Conservation (phyloP, 1,140 invertebrate species). For the Cotesia chilonis region DNA sequence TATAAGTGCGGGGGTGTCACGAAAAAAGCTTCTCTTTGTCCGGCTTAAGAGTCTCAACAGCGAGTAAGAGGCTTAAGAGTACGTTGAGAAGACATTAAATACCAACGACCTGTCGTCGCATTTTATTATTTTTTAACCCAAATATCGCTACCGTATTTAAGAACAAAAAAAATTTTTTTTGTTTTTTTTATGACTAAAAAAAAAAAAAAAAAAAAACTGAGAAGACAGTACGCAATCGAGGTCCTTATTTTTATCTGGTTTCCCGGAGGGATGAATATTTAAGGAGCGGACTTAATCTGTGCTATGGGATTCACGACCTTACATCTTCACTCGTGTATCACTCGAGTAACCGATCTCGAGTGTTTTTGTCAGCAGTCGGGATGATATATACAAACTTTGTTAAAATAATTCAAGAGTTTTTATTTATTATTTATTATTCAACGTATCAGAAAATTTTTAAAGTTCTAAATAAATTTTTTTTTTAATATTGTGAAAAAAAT, state of each 20-base stretch:
- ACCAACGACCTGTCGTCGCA: slow-evolving; percentile 23
- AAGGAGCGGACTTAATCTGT: slow-evolving; percentile 60
- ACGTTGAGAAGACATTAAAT: slow-evolving; percentile 42
- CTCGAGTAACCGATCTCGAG: slow-evolving; percentile 37
- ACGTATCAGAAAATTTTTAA: slow-evolving; percentile 3
- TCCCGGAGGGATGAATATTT: slow-evolving; percentile 62
- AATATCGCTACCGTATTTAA: too few species aligned
- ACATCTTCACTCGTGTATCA: slow-evolving; percentile 55
- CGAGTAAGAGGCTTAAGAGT: slow-evolving; percentile 63
- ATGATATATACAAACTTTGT: neutral
- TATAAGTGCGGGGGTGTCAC: slow-evolving; percentile 18
- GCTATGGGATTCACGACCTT: slow-evolving; percentile 55
- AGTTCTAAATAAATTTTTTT: neutral
- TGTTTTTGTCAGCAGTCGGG: slow-evolving; percentile 11
- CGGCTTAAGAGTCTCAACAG: slow-evolving; percentile 61
- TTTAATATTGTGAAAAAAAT: neutral
- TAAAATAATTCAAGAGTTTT: too few species aligned
- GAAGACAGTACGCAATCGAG: slow-evolving; percentile 36
- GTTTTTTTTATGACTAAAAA: slow-evolving; percentile 7
- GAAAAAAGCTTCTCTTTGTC: slow-evolving; percentile 61
- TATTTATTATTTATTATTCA: too few species aligned
- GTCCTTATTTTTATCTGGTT: slow-evolving; percentile 61
- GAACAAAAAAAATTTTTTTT: slow-evolving; percentile 8
- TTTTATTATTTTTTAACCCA: neutral
- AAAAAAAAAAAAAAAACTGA: neutral